Evolutionary conservation across 2,888 invertebrate genomes (phyloP), one percentile per base, ranked within the genome.

Genomic region (Micoletzkya japonica): DNA sequence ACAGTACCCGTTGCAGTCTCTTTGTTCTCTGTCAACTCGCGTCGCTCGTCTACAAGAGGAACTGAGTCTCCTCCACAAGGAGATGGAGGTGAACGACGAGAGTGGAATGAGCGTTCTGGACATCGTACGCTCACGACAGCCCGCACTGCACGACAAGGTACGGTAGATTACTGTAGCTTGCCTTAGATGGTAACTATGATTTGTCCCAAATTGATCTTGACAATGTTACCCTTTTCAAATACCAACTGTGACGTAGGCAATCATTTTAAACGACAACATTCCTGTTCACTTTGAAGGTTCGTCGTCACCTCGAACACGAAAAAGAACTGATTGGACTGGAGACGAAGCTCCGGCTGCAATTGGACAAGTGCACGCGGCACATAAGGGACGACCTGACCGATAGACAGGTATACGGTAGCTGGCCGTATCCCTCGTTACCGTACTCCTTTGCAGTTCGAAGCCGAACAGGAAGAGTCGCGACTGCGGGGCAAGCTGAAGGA

Each of bases 311-410:
- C 49, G 76, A 76, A 24, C 76, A 74, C 57, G 74, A 72, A 68
- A 71, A 73, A 39, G 77, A 79, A 32, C 64, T 79, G 34, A 67
- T 77, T 24, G 70, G 70, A 37, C 72, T 79, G 57, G 77, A 79
- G 61, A 77, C 77, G 30, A 76, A 77, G 39, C 66, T 79, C 49
- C 64, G 72, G 54, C 58, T 73, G 39, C 79, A 79, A 59, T 59
- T 76, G 70, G 73, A 70, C 37, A 79, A 79, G 57, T 60, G 76
- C 36, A 63, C 73, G 14, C 74, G 77, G 34, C 50, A 74, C 24
- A 68, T 76, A 24, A 74, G 73, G 64, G 75, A 75, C 17, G 76
- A 73, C 39, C 68, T 66, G 24, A 73, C 74, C 32, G 76, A 76
- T 44, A 73, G 74, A 71, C 52, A 66, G 64, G 64, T 66, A 37